Conservation (phyloP, 2,888 invertebrate genomes). For the Meandrusa payeni region DNA sequence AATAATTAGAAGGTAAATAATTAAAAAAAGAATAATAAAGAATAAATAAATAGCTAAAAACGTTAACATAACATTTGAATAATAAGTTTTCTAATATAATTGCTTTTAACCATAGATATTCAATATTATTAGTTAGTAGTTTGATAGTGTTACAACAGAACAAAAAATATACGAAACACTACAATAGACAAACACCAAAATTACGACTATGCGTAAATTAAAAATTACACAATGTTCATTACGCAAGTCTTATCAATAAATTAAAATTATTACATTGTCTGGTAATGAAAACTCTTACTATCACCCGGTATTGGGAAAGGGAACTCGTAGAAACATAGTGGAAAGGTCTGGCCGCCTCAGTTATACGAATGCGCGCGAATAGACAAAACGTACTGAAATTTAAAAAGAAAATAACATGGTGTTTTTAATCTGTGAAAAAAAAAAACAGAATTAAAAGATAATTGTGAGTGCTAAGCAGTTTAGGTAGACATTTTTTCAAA, state of each 20-base stretch:
- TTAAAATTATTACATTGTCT: conserved; percentile 13
- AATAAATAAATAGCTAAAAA: too few relatives aligned
- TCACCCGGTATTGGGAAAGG: conserved; percentile 21
- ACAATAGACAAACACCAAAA: too few relatives aligned
- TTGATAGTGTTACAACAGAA: too few relatives aligned
- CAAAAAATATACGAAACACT: too few relatives aligned
- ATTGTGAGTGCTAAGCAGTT: not conserved
- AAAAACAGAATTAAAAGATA: not conserved
- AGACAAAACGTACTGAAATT: conserved; percentile 12
- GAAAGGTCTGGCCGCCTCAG: conserved; percentile 19
- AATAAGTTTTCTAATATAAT: too few relatives aligned
- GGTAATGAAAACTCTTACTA: conserved; percentile 20
- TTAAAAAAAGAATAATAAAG: too few relatives aligned
- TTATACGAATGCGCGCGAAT: conserved; percentile 19
- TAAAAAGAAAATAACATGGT: not conserved
- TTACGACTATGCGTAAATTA: too few relatives aligned
- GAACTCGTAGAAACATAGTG: conserved; percentile 15
- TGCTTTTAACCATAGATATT: too few relatives aligned
- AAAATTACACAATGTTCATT: too few relatives aligned
- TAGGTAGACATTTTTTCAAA: conserved; percentile 1
- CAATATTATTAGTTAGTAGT: too few relatives aligned
- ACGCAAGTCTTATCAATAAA: conserved; percentile 11
- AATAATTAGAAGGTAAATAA: too few relatives aligned
- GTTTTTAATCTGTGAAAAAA: conserved; percentile 17
- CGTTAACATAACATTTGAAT: too few relatives aligned